Percentiles rank a stretch among this genome's conserved stretches.
phyloP scores from a whole-genome alignment of 2,797 vertebrate genomes.

The Rhinoraja longicauda region DNA sequence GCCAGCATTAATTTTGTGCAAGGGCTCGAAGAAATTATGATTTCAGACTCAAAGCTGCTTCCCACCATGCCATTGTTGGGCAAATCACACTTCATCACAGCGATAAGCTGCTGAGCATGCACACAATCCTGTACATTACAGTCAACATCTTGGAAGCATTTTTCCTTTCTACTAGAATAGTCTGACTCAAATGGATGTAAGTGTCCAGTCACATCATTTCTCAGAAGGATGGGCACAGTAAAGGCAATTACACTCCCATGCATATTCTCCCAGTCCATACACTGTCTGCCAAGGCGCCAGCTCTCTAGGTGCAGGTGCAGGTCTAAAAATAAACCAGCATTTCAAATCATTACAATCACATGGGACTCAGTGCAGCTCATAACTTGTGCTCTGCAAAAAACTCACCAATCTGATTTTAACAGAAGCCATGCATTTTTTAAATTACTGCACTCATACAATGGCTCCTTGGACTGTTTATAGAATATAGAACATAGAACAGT shows the following conservation, averaged over 20 bases:
- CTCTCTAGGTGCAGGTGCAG: neutral
- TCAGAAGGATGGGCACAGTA: neutral
- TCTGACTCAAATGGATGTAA: neutral
- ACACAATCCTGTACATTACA: too few species aligned
- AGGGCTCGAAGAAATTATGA: neutral
- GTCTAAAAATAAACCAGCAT: neutral
- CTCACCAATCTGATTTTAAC: neutral
- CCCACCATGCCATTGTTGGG: neutral
- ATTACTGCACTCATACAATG: neutral
- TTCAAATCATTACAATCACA: neutral
- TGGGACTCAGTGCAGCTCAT: neutral
- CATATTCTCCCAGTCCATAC: neutral
- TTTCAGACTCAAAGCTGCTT: neutral
- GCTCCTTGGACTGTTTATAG: neutral
- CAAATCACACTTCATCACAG: neutral
- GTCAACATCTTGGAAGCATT: neutral
- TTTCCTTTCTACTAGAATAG: neutral
- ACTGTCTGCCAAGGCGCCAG: neutral
- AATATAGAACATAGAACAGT: too few species aligned
- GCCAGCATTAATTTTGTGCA: neutral
- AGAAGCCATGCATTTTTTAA: neutral
- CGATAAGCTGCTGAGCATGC: neutral
- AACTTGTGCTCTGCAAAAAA: neutral
- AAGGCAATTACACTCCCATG: neutral
- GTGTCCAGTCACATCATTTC: conserved; percentile 13